phyloP scores from a whole-genome alignment of 2,113 vertebrate species.

The Glaucomys volans region DNA sequence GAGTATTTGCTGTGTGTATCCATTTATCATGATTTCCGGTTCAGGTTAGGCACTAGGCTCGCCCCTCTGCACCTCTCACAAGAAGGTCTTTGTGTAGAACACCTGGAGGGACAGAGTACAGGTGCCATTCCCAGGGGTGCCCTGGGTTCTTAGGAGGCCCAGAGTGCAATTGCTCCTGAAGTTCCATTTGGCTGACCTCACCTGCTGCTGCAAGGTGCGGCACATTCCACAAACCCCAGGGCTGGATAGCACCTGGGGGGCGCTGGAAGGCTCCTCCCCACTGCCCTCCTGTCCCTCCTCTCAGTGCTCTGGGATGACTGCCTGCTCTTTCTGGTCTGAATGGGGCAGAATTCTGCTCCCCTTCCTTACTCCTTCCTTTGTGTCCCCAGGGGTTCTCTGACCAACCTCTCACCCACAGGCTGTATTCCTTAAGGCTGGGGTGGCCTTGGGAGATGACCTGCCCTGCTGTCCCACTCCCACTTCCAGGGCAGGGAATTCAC shows the following conservation, averaged over 20 bases:
- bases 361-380: background rate
- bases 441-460: background rate
- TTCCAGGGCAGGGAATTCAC: background rate
- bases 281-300: background rate
- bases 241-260: fast-evolving
- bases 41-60: background rate
- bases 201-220: background rate
- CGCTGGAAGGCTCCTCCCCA: background rate
- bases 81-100: background rate
- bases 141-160: background rate
- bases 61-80: background rate
- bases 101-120: background rate
- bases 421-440: background rate
- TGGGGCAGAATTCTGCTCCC: background rate
- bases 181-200: background rate
- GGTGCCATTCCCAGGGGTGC: background rate
- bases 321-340: background rate
- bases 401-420: background rate
- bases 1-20: fast-evolving
- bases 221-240: background rate
- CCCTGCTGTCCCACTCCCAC: no score
- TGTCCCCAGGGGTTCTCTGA: background rate
- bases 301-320: background rate
- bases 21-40: background rate
- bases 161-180: background rate